Conservation (phyloP, 1,140 invertebrate genomes). For the Cylas formicarius region DNA sequence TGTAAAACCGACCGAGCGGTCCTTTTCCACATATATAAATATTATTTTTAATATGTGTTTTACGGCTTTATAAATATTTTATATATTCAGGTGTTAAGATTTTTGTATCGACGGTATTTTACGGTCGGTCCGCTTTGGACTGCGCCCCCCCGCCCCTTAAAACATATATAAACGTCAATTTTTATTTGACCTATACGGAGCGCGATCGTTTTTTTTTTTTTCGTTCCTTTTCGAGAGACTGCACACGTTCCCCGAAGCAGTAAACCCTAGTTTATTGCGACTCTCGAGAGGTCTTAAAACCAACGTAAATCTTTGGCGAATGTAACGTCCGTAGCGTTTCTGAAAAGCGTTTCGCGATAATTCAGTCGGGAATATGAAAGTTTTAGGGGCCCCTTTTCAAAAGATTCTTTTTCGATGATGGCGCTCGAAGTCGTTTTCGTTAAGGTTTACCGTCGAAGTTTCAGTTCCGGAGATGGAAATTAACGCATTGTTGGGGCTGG, state of each 20-base stretch:
- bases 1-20: constrained; percentile 37
- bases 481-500: too few relatives aligned
- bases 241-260: constrained; percentile 1
- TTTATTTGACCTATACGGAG: constrained; percentile 24
- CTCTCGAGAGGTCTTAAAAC: constrained; percentile 5
- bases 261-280: constrained; percentile 8
- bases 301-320: constrained; percentile 4
- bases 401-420: too few relatives aligned
- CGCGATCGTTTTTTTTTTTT: constrained; percentile 11
- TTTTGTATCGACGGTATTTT: constrained; percentile 33
- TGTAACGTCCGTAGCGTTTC: too few relatives aligned
- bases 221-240: not conserved
- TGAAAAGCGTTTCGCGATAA: too few relatives aligned
- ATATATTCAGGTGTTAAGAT: constrained; percentile 43
- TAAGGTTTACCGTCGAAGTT: too few relatives aligned
- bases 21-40: constrained; percentile 43
- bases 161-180: constrained; percentile 33
- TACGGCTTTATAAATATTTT: constrained; percentile 44
- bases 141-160: too few relatives aligned
- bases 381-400: too few relatives aligned
- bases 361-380: too few relatives aligned
- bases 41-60: constrained; percentile 44
- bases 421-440: too few relatives aligned
- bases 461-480: too few relatives aligned
- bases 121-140: constrained; percentile 27